A percentile compares a stretch with the other conserved stretches of the same genome.
phyloP scores from a whole-genome alignment of 2,113 vertebrate species.

The Ailurus styani region DNA sequence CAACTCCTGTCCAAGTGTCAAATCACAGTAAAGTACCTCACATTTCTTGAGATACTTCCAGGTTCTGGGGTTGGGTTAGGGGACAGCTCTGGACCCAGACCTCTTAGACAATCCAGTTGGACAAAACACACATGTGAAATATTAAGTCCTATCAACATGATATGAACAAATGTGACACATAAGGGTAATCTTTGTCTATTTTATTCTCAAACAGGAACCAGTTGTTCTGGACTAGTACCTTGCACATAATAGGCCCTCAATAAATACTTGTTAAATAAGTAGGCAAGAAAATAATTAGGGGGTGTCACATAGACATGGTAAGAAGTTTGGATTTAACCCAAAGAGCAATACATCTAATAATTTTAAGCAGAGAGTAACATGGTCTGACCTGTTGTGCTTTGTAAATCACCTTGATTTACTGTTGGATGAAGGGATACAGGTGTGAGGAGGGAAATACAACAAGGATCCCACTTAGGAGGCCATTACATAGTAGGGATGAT shows the following conservation, averaged over 20 bases:
- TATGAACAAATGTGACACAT: background rate
- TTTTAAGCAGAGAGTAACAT: background rate
- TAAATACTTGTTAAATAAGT: background rate
- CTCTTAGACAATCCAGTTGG: background rate
- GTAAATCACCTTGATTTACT: background rate
- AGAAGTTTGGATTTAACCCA: background rate
- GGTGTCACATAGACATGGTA: background rate
- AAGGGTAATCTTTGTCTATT: background rate
- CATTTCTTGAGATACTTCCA: slow-evolving; percentile 10
- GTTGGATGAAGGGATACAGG: background rate
- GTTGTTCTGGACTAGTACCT: background rate
- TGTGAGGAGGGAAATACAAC: background rate
- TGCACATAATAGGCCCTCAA: background rate
- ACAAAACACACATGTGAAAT: background rate
- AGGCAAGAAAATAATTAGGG: background rate
- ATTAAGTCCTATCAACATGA: background rate
- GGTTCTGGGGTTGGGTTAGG: background rate
- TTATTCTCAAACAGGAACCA: background rate
- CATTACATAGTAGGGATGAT: background rate
- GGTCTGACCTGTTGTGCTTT: background rate
- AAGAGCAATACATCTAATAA: background rate
- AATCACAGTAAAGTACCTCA: slow-evolving; percentile 21
- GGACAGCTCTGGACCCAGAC: fast-evolving
- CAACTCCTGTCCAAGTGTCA: slow-evolving; percentile 49
- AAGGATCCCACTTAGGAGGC: background rate